Conservation (phyloP, 2,888 invertebrate species). For the Sceliomorpha sp. region DNA sequence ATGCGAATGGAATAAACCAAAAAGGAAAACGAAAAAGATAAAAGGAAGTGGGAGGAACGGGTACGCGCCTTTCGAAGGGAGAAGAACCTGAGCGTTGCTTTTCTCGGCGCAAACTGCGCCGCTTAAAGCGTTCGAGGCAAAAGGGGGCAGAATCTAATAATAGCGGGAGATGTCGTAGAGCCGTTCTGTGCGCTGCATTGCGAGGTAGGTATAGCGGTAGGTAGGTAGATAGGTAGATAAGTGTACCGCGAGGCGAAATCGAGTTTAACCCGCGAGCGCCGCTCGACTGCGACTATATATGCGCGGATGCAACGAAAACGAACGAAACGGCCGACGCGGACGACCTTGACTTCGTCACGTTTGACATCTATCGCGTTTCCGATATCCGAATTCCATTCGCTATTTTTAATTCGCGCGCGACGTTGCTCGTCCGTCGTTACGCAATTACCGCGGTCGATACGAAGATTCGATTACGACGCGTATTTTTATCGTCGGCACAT, state of each 20-base stretch:
- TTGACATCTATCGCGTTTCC: slow-evolving; percentile 17
- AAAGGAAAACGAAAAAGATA: background rate
- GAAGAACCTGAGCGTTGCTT: background rate
- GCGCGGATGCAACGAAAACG: background rate
- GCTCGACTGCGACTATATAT: slow-evolving; percentile 4
- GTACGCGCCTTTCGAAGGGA: too few relatives aligned
- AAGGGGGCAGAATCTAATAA: slow-evolving; percentile 47
- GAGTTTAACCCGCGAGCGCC: slow-evolving; percentile 13
- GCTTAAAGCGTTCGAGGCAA: slow-evolving; percentile 40
- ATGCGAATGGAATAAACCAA: too few relatives aligned
- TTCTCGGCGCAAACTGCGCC: slow-evolving; percentile 9
- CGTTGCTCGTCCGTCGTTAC: slow-evolving; percentile 18
- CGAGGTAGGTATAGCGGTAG: slow-evolving; percentile 26
- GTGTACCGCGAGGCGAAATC: slow-evolving; percentile 22
- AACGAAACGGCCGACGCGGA: slow-evolving; percentile 1
- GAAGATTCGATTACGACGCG: too few relatives aligned
- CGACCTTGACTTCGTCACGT: slow-evolving; percentile 33
- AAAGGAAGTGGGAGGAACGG: too few relatives aligned
- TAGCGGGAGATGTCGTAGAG: slow-evolving; percentile 40
- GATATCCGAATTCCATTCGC: slow-evolving; percentile 20
- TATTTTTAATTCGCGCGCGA: slow-evolving; percentile 1
- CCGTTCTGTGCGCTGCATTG: slow-evolving; percentile 20
- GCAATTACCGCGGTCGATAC: background rate
- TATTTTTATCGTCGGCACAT: too few relatives aligned
- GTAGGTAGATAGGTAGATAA: slow-evolving; percentile 21